These are phyloP conservation scores for Gymnopithys bicolor DNA, from an alignment of 2,797 vertebrate species.

Conservation along the genomic window DNA sequence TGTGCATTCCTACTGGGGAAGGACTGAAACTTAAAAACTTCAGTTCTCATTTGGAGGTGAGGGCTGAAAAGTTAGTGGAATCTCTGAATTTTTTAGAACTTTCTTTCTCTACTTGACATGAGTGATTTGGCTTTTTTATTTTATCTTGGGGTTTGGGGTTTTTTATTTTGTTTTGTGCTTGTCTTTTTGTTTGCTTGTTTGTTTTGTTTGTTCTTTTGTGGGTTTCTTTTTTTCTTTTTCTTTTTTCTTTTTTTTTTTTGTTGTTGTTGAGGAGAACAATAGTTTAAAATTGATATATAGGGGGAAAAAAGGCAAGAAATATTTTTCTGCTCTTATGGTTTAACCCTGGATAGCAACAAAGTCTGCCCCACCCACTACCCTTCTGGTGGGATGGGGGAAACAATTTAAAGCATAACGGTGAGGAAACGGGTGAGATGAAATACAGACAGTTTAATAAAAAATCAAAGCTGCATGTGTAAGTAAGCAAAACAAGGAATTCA, in stretches of 20 bases:
- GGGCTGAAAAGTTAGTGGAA: no score
- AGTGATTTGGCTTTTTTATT: no score
- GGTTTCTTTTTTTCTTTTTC: no score
- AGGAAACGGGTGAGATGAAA: background rate
- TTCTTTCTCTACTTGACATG: no score
- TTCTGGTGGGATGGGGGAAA: accelerated
- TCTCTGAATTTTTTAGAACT: no score
- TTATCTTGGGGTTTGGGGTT: no score
- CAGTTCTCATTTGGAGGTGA: no score
- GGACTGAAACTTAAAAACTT: no score
- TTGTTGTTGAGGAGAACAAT: background rate
- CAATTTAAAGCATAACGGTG: background rate
- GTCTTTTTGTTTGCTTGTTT: background rate
- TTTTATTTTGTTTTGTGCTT: no score
- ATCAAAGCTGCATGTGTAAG: background rate
- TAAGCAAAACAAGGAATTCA: background rate
- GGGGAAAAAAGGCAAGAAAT: background rate
- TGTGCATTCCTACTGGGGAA: no score
- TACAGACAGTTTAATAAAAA: background rate
- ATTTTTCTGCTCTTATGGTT: background rate
- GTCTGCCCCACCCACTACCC: accelerated
- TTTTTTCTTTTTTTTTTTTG: no score
- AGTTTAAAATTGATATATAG: background rate
- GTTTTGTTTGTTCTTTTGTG: background rate
- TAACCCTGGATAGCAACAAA: background rate